Percentiles rank a stretch among this genome's conserved stretches.
These are phyloP conservation scores for Drosophila bipectinata DNA, from an alignment of 1,140 invertebrate genomes.

Conservation along the genomic window DNA sequence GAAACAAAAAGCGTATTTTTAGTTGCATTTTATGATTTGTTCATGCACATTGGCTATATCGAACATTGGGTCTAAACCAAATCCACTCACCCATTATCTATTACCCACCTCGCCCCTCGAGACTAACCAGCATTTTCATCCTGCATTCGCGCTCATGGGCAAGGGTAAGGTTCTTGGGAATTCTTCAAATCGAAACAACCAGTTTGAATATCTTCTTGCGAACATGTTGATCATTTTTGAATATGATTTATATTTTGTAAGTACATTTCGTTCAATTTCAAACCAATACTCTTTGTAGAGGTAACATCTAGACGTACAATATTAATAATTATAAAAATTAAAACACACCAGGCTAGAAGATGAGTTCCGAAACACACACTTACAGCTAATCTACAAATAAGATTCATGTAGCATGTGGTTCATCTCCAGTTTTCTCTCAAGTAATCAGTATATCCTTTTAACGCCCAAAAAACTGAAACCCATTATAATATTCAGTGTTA, in stretches of 20 bases:
- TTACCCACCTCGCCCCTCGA: conserved; percentile 26
- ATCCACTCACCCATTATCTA: conserved; percentile 31
- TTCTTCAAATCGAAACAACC: conserved; percentile 1
- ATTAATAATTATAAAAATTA: conserved; percentile 11
- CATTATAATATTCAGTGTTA: conserved; percentile 62
- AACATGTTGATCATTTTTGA: conserved; percentile 19
- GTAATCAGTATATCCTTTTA: conserved; percentile 23
- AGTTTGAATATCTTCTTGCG: conserved; percentile 13
- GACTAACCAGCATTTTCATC: conserved; percentile 53
- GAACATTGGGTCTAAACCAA: conserved; percentile 60
- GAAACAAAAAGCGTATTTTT: conserved; percentile 23
- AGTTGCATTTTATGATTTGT: conserved; percentile 42
- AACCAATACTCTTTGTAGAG: conserved; percentile 29
- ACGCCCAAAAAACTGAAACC: conserved; percentile 20
- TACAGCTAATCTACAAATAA: conserved; percentile 41
- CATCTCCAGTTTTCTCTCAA: conserved; percentile 49
- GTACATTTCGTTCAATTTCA: conserved; percentile 31
- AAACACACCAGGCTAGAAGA: conserved; percentile 35
- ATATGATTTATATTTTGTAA: conserved; percentile 33
- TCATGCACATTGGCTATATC: conserved; percentile 64
- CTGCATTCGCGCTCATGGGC: conserved; percentile 53
- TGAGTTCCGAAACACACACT: conserved; percentile 26
- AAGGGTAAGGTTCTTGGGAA: conserved; percentile 25
- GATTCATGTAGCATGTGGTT: conserved; percentile 72
- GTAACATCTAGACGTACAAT: conserved; percentile 63